phyloP scores from a whole-genome alignment of 1,140 invertebrate species.

The Lordiphosa mommai region DNA sequence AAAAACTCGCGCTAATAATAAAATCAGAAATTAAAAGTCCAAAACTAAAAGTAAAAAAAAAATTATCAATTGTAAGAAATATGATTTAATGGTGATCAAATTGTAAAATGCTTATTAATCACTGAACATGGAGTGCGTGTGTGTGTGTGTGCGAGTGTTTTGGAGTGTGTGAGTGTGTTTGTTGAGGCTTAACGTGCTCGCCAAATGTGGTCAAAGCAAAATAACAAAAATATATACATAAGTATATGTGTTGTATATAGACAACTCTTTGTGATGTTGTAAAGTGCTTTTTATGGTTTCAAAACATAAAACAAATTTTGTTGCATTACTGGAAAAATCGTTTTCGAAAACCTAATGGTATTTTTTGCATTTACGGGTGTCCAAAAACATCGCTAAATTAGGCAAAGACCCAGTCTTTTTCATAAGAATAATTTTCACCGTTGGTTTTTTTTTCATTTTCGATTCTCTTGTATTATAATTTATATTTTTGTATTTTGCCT shows the following conservation, averaged over 20 bases:
- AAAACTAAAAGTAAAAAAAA: constrained; percentile 13
- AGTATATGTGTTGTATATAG: constrained; percentile 15
- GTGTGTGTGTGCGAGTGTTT: constrained; percentile 31
- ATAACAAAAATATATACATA: constrained; percentile 45
- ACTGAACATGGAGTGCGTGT: constrained; percentile 53
- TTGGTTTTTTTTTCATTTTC: constrained; percentile 22
- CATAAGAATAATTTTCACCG: constrained; percentile 17
- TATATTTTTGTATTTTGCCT: constrained; percentile 63
- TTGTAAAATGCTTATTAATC: constrained; percentile 20
- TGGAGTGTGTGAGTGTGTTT: constrained; percentile 34
- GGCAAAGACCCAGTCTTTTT: constrained; percentile 19
- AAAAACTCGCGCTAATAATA: constrained; percentile 60
- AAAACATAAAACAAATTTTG: constrained; percentile 34
- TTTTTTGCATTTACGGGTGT: constrained; percentile 9
- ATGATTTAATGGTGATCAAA: constrained; percentile 20
- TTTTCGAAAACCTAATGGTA: constrained; percentile 15
- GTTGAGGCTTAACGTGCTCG: constrained; percentile 45
- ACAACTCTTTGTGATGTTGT: constrained; percentile 19
- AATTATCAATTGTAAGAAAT: constrained; percentile 56
- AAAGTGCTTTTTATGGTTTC: constrained; percentile 73
- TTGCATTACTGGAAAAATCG: constrained; percentile 18
- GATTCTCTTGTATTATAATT: constrained; percentile 47
- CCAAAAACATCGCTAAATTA: constrained; percentile 40
- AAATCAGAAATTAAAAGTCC: constrained; percentile 39
- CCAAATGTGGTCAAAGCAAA: constrained; percentile 72